Evolutionary conservation across 1,140 invertebrate species (phyloP), one percentile per base, ranked within the genome.

Genomic region (Apocrypta bakeri): DNA sequence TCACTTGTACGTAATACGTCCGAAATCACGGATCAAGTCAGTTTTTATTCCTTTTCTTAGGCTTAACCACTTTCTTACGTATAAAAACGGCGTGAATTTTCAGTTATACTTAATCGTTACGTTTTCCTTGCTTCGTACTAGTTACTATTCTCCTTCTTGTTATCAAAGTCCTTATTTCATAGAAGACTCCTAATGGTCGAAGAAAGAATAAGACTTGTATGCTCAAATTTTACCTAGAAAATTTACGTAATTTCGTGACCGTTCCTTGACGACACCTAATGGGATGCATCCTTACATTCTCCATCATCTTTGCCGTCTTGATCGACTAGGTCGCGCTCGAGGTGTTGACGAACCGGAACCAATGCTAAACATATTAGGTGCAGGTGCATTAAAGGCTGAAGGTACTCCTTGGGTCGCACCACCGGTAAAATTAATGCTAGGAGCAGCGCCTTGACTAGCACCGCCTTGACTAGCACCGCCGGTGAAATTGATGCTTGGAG

Each of bases 361-460:
- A 37, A 92, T 92, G 77, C 87, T 92, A 81, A 92, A 92, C 91
- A 92, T 92, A 12, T 89, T 88, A 7, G 85, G 74, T 1, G 86
- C 40, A 1, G 88, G 77, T 24, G 88, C 85, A 27, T 84, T 87
- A 29, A 92, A 92, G 0, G 85, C 81, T 17, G 86, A 42, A 12
- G 83, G 31, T 17, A 76, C 77, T 4, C 48, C 69, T 37, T n/a
- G 25, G 85, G 83, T 24, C 85, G 85, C 1, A 83, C 66, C 27
- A 48, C 81, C 84, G 9, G 79, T 85, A 71, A 88, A 88, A 72
- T 87, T 85, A 11, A 88, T 84, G 21, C 81, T 79, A 3, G 88
- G 87, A 11, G 84, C 40, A 9, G 69, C 56, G n/a, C n/a, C n/a
- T n/a, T n/a, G n/a, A n/a, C n/a, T n/a, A n/a, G n/a, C n/a, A n/a